Conservation (phyloP, 2,797 vertebrate genomes). For the Pangasius djambal region DNA sequence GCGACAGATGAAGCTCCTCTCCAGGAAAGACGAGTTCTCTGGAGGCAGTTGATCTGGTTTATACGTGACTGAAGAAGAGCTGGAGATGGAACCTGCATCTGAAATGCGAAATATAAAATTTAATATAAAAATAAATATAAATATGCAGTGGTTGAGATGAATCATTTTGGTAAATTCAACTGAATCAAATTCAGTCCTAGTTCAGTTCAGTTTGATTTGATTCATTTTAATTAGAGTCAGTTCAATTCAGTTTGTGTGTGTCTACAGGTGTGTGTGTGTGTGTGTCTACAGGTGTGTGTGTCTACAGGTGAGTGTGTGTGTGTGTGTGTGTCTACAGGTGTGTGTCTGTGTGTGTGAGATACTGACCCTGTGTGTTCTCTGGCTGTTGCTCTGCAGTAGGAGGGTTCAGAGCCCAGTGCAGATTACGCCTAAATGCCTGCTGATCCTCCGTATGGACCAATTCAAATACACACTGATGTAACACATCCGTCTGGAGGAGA, state of each 20-base stretch:
- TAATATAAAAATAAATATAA: background rate
- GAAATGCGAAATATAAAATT: conserved; percentile 14
- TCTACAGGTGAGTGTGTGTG: no score
- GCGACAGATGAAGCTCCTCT: conserved; percentile 83
- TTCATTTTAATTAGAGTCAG: background rate
- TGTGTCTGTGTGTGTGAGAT: background rate
- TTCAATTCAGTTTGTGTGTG: background rate
- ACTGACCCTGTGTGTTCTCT: conserved; percentile 68
- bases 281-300: background rate
- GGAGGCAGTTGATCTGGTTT: conserved; percentile 66
- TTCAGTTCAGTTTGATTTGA: background rate
- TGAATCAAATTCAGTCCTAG: background rate
- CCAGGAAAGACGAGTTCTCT: conserved; percentile 73
- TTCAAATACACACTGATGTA: conserved; percentile 83
- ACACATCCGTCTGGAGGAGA: conserved; percentile 76
- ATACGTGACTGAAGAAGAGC: conserved; percentile 60
- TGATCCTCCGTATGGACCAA: conserved; percentile 83
- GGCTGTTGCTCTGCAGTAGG: conserved; percentile 56
- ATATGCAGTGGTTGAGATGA: background rate
- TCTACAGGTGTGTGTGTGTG: background rate
- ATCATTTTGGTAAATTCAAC: background rate
- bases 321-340: background rate
- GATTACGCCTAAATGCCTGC: conserved; percentile 78
- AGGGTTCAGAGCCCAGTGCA: conserved; percentile 81
- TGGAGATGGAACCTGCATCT: conserved; percentile 64